Evolutionary conservation across 2,888 invertebrate species (phyloP).

Genomic region (Griposia aprilina): DNA sequence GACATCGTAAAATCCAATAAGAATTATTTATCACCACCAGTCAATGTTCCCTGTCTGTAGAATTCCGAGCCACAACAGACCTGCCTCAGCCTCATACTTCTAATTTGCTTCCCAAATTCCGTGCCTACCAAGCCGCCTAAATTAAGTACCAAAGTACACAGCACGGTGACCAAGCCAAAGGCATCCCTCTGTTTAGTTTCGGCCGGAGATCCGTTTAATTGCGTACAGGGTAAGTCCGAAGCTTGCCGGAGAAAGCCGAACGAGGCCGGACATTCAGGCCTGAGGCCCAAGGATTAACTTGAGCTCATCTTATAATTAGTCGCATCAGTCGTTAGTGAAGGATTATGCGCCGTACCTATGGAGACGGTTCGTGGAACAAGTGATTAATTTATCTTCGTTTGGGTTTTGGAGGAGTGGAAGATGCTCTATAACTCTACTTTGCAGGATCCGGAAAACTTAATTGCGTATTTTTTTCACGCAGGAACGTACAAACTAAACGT

Average conservation of each 20-base stretch:
- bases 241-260: slow-evolving; percentile 64
- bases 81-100: slow-evolving; percentile 26
- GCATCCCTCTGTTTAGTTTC: slow-evolving; percentile 66
- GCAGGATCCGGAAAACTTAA: not conserved
- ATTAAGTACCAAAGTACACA: slow-evolving; percentile 68
- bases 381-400: slow-evolving; percentile 30
- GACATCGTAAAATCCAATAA: not conserved
- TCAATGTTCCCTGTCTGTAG: not conserved
- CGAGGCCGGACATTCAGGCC: slow-evolving; percentile 46
- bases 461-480: not conserved
- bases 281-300: slow-evolving; percentile 69
- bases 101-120: slow-evolving; percentile 63
- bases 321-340: slow-evolving; percentile 62
- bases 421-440: not conserved
- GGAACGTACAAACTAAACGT: no score
- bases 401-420: not conserved
- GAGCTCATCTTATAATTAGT: slow-evolving; percentile 75
- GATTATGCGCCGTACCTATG: slow-evolving; percentile 58
- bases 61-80: slow-evolving; percentile 15
- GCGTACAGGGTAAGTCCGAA: slow-evolving; percentile 64
- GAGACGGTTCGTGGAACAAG: slow-evolving; percentile 44
- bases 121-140: slow-evolving; percentile 59
- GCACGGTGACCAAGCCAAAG: slow-evolving; percentile 59
- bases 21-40: not conserved
- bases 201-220: slow-evolving; percentile 69